Conservation (phyloP, 1,140 invertebrate species). For the Ctenoplectra terminalis region DNA sequence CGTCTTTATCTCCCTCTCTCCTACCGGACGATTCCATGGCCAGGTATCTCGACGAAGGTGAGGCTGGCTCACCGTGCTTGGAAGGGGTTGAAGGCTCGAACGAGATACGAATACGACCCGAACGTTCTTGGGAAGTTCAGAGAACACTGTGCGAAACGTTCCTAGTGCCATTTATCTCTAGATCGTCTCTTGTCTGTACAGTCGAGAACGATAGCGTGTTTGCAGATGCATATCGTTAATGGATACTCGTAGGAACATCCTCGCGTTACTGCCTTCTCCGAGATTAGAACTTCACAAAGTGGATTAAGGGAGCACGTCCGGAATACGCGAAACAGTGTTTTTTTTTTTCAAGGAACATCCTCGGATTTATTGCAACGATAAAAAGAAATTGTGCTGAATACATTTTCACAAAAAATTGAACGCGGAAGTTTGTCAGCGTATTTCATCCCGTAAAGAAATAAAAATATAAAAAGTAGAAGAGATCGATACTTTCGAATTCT, state of each 20-base stretch:
- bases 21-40: slow-evolving; percentile 32
- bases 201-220: background rate
- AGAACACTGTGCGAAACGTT: background rate
- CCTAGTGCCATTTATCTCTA: background rate
- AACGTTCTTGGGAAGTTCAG: background rate
- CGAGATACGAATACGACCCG: slow-evolving; percentile 8
- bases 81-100: background rate
- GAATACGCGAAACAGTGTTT: background rate
- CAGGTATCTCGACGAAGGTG: slow-evolving; percentile 30
- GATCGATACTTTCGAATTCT: too few species aligned
- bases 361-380: too few species aligned
- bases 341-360: too few species aligned
- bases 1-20: background rate
- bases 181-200: background rate
- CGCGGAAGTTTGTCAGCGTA: too few species aligned
- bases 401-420: too few species aligned
- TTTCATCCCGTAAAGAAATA: too few species aligned
- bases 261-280: background rate
- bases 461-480: too few species aligned
- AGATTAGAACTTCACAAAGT: slow-evolving; percentile 3
- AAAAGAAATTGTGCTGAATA: too few species aligned
- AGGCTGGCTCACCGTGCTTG: background rate
- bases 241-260: background rate
- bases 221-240: background rate
- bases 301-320: background rate